phyloP scores from a whole-genome alignment of 2,113 vertebrate species.

The Sinocyclocheilus grahami region DNA sequence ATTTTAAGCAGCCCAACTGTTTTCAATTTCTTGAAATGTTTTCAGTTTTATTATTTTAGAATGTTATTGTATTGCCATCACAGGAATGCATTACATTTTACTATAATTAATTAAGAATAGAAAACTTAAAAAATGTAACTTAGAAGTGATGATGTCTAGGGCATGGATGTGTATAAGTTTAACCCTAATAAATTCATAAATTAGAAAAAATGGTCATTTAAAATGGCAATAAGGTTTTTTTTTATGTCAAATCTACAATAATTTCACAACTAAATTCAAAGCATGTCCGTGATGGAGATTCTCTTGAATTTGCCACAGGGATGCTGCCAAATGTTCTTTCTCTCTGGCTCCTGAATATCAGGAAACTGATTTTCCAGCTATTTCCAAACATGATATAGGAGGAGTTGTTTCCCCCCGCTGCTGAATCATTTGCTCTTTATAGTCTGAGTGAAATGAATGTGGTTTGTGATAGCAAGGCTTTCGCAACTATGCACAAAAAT shows the following conservation, averaged over 20 bases:
- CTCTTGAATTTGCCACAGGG: conserved; percentile 46
- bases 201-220: no score
- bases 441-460: conserved; percentile 1
- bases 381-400: conserved; percentile 49
- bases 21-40: no score
- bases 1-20: no score
- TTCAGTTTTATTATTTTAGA: no score
- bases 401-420: background rate
- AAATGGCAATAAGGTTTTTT: no score
- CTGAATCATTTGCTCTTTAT: conserved; percentile 24
- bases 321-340: conserved; percentile 24
- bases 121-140: background rate
- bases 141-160: background rate
- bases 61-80: background rate
- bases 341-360: conserved; percentile 22
- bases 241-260: background rate
- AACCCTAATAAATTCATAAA: no score
- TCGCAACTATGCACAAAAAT: background rate
- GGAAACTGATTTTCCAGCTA: conserved; percentile 56
- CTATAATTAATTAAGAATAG: background rate
- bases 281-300: conserved; percentile 8
- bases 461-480: conserved; percentile 8
- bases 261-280: background rate
- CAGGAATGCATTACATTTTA: background rate
- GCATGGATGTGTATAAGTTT: background rate